Evolutionary conservation across 2,113 vertebrate species (phyloP).

Genomic region (Lonchura striata): DNA sequence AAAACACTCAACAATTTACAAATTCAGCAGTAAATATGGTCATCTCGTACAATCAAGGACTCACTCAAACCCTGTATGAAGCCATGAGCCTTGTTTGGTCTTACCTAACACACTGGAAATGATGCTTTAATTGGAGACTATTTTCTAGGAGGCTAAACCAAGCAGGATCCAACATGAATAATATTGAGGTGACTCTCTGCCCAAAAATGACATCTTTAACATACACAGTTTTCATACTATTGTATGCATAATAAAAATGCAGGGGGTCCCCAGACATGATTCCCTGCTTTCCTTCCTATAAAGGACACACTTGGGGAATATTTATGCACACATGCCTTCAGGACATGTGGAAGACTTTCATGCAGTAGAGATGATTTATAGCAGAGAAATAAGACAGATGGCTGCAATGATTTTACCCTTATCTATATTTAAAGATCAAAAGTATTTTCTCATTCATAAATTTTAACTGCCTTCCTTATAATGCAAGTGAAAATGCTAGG

Average conservation of each 20-base stretch:
- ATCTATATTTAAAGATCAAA: not conserved
- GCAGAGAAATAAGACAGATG: not conserved
- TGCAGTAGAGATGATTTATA: not conserved
- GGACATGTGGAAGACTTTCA: not conserved
- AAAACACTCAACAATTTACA: not conserved
- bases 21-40: not conserved
- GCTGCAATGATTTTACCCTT: not conserved
- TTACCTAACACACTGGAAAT: not conserved
- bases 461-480: not conserved
- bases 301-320: not conserved
- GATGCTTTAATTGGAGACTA: not conserved
- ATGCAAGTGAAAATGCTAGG: not conserved
- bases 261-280: rapidly evolving
- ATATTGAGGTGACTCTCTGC: not conserved
- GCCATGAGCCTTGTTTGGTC: not conserved
- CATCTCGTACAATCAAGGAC: not conserved
- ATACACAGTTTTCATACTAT: not conserved
- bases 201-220: not conserved
- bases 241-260: not conserved
- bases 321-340: not conserved
- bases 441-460: not conserved
- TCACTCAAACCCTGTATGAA: not conserved
- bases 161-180: not conserved
- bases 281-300: not conserved
- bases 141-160: not conserved